A percentile compares a stretch with the other conserved stretches of the same genome.
These are phyloP conservation scores for Mus spretus DNA, from an alignment of 2,797 vertebrate genomes.

Conservation along the genomic window DNA sequence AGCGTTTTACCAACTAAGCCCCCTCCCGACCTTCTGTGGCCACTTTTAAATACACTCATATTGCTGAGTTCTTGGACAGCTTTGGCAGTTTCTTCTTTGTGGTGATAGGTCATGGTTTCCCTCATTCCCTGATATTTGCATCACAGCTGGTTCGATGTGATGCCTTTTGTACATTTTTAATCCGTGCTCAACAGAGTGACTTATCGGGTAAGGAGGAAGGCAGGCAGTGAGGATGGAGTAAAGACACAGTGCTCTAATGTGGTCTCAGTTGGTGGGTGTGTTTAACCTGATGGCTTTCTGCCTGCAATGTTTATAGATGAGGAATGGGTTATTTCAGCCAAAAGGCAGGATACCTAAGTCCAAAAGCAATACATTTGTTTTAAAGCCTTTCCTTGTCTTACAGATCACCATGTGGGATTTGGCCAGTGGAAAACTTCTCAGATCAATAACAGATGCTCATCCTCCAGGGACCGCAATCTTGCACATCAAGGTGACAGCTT, in stretches of 20 bases:
- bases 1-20: neutral
- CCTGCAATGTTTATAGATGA: slow-evolving; percentile 74
- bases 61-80: neutral
- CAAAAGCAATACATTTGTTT: slow-evolving; percentile 80
- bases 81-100: slow-evolving; percentile 53
- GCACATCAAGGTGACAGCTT: slow-evolving; percentile 94
- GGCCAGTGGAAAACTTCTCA: slow-evolving; percentile 96
- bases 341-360: slow-evolving; percentile 69
- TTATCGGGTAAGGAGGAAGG: slow-evolving; percentile 62
- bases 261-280: slow-evolving; percentile 48
- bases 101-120: slow-evolving; percentile 36
- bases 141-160: slow-evolving; percentile 54
- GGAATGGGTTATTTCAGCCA: slow-evolving; percentile 74
- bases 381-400: slow-evolving; percentile 83
- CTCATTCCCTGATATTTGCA: slow-evolving; percentile 35
- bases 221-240: slow-evolving; percentile 17
- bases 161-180: slow-evolving; percentile 63
- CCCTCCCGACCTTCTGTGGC: neutral
- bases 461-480: slow-evolving; percentile 98
- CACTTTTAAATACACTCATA: slow-evolving; percentile 4
- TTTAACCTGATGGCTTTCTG: slow-evolving; percentile 74
- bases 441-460: slow-evolving; percentile 97
- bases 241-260: slow-evolving; percentile 30
- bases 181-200: slow-evolving; percentile 49
- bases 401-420: slow-evolving; percentile 99